A percentile compares a stretch with the other conserved stretches of the same genome.
Conservation (phyloP, 2,888 invertebrate genomes). For the Phlogophora meticulosa region DNA sequence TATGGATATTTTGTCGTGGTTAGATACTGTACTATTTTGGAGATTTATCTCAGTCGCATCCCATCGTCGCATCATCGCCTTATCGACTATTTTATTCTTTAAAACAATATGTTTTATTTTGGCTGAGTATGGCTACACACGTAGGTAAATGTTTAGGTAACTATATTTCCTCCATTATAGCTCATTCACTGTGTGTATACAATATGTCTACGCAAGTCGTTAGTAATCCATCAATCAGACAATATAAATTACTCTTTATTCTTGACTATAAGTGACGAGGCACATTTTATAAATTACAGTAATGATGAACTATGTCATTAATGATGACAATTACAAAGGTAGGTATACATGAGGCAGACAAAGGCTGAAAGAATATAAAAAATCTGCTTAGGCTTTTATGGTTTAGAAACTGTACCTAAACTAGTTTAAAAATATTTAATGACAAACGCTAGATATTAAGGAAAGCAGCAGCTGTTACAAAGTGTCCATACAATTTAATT, state of each 20-base stretch:
- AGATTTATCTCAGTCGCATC: no score
- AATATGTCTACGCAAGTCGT: slow-evolving; percentile 5
- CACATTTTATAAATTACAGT: slow-evolving; percentile 7
- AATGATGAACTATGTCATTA: slow-evolving; percentile 8
- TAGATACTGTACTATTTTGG: no score
- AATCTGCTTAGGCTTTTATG: not conserved
- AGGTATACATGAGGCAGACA: not conserved
- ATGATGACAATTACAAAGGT: slow-evolving; percentile 1
- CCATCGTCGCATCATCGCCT: no score
- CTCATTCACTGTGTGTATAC: not conserved
- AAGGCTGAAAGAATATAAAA: not conserved
- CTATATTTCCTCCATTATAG: not conserved
- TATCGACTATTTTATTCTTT: no score
- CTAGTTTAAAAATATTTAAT: no score
- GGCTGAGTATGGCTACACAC: no score
- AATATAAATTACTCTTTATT: slow-evolving; percentile 27
- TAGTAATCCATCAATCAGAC: slow-evolving; percentile 30
- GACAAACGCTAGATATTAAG: no score
- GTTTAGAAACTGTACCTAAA: no score
- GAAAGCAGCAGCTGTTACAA: no score
- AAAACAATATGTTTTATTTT: not conserved
- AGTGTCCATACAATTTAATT: no score
- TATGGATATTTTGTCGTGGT: no score
- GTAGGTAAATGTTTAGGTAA: no score
- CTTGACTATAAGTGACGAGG: slow-evolving; percentile 5